A percentile compares a stretch with the other conserved stretches of the same genome.
Evolutionary conservation across 2,797 vertebrate genomes (phyloP).

Genomic region (Geotrypetes seraphini): DNA sequence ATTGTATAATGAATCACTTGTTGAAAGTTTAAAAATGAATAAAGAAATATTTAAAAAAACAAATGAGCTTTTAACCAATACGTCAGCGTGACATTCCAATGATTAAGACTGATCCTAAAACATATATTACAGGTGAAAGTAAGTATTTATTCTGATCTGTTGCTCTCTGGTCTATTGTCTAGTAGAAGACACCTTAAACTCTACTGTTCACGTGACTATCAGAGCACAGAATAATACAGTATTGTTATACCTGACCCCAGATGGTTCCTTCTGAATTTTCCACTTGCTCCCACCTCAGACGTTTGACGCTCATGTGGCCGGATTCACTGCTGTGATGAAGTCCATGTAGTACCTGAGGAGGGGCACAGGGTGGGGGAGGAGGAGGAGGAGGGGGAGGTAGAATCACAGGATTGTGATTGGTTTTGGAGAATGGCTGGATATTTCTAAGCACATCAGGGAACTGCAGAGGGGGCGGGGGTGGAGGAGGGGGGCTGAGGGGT

Average conservation of each 20-base stretch:
- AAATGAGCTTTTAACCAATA: too few species aligned
- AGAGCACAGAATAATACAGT: too few species aligned
- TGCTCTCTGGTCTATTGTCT: too few species aligned
- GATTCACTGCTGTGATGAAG: slow-evolving; percentile 65
- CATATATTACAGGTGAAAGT: too few species aligned
- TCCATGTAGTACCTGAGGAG: slow-evolving; percentile 50
- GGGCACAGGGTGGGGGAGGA: slow-evolving; percentile 59
- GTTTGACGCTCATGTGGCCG: slow-evolving; percentile 95
- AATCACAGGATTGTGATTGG: slow-evolving; percentile 49
- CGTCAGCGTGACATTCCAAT: too few species aligned
- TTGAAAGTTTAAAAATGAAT: too few species aligned
- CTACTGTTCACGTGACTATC: too few species aligned
- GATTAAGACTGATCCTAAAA: too few species aligned
- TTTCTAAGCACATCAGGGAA: slow-evolving; percentile 52
- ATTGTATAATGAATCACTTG: too few species aligned
- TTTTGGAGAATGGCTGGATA: slow-evolving; percentile 42
- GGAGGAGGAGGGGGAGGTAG: slow-evolving; percentile 60
- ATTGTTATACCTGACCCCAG: slow-evolving; percentile 92
- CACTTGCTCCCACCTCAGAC: slow-evolving; percentile 96
- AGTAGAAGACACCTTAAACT: too few species aligned
- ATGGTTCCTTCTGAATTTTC: slow-evolving; percentile 97
- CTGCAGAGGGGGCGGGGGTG: slow-evolving; percentile 57
- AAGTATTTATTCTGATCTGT: too few species aligned
- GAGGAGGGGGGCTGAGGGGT: slow-evolving; percentile 74
- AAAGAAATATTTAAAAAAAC: too few species aligned